Percentiles rank a stretch among this genome's conserved stretches.
phyloP scores from a whole-genome alignment of 2,113 vertebrate species.

The Channa maculata region DNA sequence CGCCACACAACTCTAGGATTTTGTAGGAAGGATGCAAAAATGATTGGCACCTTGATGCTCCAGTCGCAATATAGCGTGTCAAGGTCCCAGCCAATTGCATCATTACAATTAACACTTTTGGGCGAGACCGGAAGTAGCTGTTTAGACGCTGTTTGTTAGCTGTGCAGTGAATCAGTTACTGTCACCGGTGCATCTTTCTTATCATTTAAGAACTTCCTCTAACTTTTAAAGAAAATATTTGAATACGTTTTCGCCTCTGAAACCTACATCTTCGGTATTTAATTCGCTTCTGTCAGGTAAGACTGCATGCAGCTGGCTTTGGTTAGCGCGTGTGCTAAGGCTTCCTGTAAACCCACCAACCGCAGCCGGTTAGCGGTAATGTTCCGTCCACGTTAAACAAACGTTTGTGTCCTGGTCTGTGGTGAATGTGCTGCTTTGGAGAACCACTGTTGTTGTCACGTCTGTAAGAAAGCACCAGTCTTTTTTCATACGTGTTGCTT shows the following conservation, averaged over 20 bases:
- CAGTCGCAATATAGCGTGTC: neutral
- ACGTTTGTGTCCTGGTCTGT: no score
- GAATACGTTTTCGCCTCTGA: neutral
- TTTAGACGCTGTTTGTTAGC: neutral
- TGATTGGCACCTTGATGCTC: neutral
- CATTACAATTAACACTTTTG: rapidly evolving
- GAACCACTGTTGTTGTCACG: no score
- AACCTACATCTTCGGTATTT: neutral
- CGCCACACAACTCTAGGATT: no score
- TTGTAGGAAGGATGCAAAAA: neutral
- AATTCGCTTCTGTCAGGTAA: slow-evolving; percentile 39
- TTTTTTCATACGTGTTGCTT: neutral
- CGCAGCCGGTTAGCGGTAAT: neutral
- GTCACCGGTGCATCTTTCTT: no score
- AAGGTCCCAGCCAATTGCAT: slow-evolving; percentile 32
- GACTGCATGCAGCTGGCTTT: neutral
- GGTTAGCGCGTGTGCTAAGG: slow-evolving; percentile 51
- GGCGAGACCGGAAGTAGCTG: slow-evolving; percentile 14
- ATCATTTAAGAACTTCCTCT: neutral
- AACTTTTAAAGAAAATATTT: neutral
- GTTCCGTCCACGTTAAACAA: no score
- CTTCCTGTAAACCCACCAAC: neutral
- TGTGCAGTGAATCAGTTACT: neutral
- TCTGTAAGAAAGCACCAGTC: no score
- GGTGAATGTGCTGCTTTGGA: no score